These are phyloP conservation scores for Upupa epops DNA, from an alignment of 2,113 vertebrate species.

Conservation along the genomic window DNA sequence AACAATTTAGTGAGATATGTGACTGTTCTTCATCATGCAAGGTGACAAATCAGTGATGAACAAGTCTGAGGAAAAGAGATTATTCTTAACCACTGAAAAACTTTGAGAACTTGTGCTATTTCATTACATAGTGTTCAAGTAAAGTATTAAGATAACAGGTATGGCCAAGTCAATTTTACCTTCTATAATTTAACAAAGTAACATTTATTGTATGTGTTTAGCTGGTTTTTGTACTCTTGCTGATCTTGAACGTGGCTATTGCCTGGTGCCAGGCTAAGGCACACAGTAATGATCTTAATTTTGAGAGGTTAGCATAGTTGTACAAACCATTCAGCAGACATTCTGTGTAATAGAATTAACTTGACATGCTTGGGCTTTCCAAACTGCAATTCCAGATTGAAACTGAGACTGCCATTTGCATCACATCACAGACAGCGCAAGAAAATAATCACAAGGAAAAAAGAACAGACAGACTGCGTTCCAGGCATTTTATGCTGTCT, in stretches of 20 bases:
- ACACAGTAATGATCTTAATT: neutral
- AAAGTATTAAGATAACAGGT: neutral
- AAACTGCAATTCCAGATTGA: conserved; percentile 45
- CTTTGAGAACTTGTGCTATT: neutral
- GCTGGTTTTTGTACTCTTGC: neutral
- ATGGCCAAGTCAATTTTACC: neutral
- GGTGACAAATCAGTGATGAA: neutral
- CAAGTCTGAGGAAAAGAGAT: neutral
- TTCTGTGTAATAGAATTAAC: conserved; percentile 6
- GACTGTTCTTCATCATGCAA: too few species aligned
- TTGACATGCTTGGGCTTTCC: conserved; percentile 1
- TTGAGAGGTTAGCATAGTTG: neutral
- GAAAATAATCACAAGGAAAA: conserved; percentile 6
- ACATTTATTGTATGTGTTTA: neutral
- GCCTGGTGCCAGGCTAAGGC: neutral
- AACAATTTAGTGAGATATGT: neutral
- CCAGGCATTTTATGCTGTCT: conserved; percentile 43
- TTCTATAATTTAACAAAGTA: neutral
- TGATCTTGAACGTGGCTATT: neutral
- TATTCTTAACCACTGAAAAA: neutral
- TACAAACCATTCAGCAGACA: neutral
- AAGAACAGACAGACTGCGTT: conserved; percentile 7
- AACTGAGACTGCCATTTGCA: conserved; percentile 16
- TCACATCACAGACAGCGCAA: conserved; percentile 10
- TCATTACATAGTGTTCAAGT: neutral